Conservation (phyloP, 2,113 vertebrate genomes). For the Chascanopsetta lugubris region DNA sequence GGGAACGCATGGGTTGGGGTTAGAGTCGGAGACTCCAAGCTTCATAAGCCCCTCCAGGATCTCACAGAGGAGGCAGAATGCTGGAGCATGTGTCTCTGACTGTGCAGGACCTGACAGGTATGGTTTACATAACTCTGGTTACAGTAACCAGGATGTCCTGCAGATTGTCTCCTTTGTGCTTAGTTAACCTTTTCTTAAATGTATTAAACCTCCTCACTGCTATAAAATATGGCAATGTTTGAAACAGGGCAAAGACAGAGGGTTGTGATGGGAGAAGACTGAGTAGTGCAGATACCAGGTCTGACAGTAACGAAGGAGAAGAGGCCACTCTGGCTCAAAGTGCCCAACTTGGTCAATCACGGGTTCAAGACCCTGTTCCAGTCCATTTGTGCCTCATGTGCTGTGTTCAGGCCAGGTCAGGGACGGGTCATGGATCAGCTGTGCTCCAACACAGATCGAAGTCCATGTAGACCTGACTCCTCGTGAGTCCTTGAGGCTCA, state of each 20-base stretch:
- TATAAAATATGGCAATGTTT: neutral
- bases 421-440: conserved; percentile 1
- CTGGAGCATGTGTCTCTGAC: no score
- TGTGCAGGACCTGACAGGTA: no score
- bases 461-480: conserved; percentile 8
- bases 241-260: neutral
- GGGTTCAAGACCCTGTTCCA: conserved; percentile 13
- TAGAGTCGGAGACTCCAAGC: no score
- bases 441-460: neutral
- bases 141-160: no score
- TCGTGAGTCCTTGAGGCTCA: conserved; percentile 12
- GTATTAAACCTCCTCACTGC: no score
- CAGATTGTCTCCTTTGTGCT: no score
- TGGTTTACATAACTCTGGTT: no score
- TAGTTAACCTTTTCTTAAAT: no score
- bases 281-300: neutral
- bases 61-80: no score
- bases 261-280: neutral
- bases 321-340: neutral
- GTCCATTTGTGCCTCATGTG: neutral
- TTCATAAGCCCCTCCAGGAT: no score
- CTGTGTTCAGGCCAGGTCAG: conserved; percentile 24
- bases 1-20: no score
- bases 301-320: neutral
- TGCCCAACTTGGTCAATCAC: neutral